Percentiles rank a stretch among this genome's conserved stretches.
Evolutionary conservation across 2,888 invertebrate genomes (phyloP).

Genomic region (Clitarchus hookeri): DNA sequence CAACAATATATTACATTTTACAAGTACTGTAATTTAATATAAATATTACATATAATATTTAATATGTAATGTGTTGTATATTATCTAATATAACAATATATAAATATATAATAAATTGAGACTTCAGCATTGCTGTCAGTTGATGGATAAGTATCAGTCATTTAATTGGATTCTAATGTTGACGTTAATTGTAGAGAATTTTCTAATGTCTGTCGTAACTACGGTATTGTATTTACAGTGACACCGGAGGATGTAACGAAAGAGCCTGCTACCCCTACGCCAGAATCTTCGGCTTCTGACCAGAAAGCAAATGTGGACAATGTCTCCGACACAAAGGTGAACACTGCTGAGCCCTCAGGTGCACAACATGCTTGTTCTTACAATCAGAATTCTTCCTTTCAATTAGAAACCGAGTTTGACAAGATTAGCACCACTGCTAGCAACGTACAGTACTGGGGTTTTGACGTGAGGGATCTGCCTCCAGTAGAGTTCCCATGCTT

Average conservation of each 20-base stretch:
- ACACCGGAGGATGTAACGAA: background rate
- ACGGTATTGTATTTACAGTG: background rate
- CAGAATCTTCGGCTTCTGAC: background rate
- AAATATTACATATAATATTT: too few relatives aligned
- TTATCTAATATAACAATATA: too few relatives aligned
- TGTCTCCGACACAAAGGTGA: background rate
- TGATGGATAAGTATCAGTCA: too few relatives aligned
- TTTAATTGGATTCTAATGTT: too few relatives aligned
- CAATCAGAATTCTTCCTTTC: background rate
- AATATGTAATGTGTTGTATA: too few relatives aligned
- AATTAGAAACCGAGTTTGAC: background rate
- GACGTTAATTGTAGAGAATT: too few relatives aligned
- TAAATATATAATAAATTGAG: too few relatives aligned
- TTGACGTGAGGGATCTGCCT: background rate
- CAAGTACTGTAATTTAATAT: too few relatives aligned
- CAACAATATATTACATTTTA: too few relatives aligned
- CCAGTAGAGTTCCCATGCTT: background rate
- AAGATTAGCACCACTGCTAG: background rate
- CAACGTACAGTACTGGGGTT: constrained; percentile 16
- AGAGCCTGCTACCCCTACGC: background rate
- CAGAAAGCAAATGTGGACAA: background rate
- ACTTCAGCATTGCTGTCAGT: too few relatives aligned
- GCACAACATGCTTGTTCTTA: background rate
- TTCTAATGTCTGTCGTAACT: too few relatives aligned
- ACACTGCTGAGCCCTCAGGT: background rate